Percentiles rank a stretch among this genome's conserved stretches.
These are phyloP conservation scores for Mustela lutreola DNA, from an alignment of 2,113 vertebrate species.

Conservation along the genomic window DNA sequence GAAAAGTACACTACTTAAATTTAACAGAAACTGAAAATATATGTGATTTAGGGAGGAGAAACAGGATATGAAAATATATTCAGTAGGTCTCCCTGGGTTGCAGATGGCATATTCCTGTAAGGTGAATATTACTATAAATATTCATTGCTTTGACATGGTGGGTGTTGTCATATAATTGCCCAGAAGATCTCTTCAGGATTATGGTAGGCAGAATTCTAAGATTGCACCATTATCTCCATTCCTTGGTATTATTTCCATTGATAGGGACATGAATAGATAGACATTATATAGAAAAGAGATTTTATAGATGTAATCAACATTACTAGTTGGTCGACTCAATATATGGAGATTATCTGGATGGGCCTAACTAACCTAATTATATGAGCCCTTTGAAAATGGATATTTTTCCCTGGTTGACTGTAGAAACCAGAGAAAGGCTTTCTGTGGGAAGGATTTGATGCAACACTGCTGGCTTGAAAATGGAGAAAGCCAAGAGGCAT, in stretches of 20 bases:
- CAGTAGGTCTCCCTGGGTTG: not conserved
- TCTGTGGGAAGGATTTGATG: not conserved
- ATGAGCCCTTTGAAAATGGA: not conserved
- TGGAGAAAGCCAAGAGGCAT: fast-evolving
- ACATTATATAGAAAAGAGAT: not conserved
- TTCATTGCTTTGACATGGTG: not conserved
- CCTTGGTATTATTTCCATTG: not conserved
- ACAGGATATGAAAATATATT: not conserved
- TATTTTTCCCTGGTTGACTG: not conserved
- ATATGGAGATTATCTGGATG: not conserved
- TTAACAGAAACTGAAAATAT: not conserved
- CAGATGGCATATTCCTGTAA: too few species aligned
- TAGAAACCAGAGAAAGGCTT: not conserved
- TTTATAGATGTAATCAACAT: not conserved
- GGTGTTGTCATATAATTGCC: fast-evolving
- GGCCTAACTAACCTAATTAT: not conserved
- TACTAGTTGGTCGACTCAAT: not conserved
- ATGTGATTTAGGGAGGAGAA: not conserved
- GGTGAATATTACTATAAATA: not conserved
- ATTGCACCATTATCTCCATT: not conserved
- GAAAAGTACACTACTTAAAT: not conserved
- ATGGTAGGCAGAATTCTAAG: not conserved
- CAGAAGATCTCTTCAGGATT: not conserved
- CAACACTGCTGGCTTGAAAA: not conserved
- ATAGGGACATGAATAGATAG: not conserved